phyloP scores from a whole-genome alignment of 1,140 invertebrate species.

The Choristoneura fumiferana region DNA sequence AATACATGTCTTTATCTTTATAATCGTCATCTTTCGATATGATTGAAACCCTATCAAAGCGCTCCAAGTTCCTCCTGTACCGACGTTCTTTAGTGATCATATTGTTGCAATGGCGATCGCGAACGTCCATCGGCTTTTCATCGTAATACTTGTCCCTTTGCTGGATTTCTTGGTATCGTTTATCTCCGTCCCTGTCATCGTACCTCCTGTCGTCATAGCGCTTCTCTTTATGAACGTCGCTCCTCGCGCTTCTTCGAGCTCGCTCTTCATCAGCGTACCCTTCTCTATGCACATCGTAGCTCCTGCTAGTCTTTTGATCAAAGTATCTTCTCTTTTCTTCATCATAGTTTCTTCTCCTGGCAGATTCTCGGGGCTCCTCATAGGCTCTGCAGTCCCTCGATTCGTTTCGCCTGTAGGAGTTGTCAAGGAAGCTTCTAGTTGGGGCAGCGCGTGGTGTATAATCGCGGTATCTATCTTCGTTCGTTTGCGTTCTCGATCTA shows the following conservation, averaged over 20 bases:
- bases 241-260: constrained; percentile 45
- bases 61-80: constrained; percentile 41
- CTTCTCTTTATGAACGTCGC: constrained; percentile 45
- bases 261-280: constrained; percentile 38
- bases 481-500: constrained; percentile 32
- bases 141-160: constrained; percentile 51
- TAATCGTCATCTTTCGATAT: constrained; percentile 58
- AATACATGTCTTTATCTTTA: constrained; percentile 46
- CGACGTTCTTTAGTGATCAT: constrained; percentile 40
- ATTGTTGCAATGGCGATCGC: constrained; percentile 30
- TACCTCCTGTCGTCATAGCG: constrained; percentile 45
- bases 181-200: constrained; percentile 28
- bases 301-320: constrained; percentile 59
- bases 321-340: background rate
- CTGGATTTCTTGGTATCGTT: background rate
- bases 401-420: constrained; percentile 26
- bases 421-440: constrained; percentile 40
- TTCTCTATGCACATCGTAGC: constrained; percentile 54
- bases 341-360: constrained; percentile 32
- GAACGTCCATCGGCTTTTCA: constrained; percentile 35
- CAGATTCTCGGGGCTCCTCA: constrained; percentile 31
- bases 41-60: constrained; percentile 54
- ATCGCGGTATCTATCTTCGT: constrained; percentile 39
- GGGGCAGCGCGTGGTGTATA: constrained; percentile 38
- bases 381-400: constrained; percentile 37